Base-by-base conservation (phyloP, 2,797 vertebrate genomes). In the Anabacerthia variegaticeps region DNA sequence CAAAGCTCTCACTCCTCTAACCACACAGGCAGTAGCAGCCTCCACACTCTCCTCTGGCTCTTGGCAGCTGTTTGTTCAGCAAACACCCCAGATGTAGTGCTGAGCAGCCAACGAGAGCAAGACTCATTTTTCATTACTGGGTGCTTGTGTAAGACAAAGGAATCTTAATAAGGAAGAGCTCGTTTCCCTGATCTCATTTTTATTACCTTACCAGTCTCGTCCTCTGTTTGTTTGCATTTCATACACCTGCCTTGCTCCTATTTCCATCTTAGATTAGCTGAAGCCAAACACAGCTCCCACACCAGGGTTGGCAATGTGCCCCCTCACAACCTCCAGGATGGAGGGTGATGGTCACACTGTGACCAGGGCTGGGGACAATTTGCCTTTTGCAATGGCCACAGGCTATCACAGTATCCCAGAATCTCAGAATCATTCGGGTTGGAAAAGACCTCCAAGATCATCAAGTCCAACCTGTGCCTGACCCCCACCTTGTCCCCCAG, bases 121-220 rank as follows among this genome's bases (percentile, higher is more conserved):
- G 63, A 46, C 82, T 93, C 89, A 32, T 95, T 95, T 96, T 86
- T 95, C 96, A 95, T 93, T 74, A 58, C 51, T 19, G 77, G 84
- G 46, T 59, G 89, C 80, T 85, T 14, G 87, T 84, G 62, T 52
- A 78, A 95, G 92, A 96, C 96, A 96, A 95, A 95, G 91, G 93
- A 94, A 93, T 94, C 85, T 89, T 91, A 95, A 95, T 95, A 93
- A 96, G 94, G 92, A 94, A 85, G 84, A 94, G 87, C 65, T 92
- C 34, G 6, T 63, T 95, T 92, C 48, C 23, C 92, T 91, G 83
- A 93, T 89, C 94, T 96, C 84, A 2, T 76, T 95, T 94, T 97
- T 92, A 97, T 97, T 95, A 93, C 93, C 85, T 95, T 78, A 43
- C 89, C 91, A 37, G 39, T 36, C 74, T 85, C 54, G 19, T 68